A percentile compares a stretch with the other conserved stretches of the same genome.
Evolutionary conservation across 2,797 vertebrate genomes (phyloP).

Genomic region (Dendrocincla tyrannina): DNA sequence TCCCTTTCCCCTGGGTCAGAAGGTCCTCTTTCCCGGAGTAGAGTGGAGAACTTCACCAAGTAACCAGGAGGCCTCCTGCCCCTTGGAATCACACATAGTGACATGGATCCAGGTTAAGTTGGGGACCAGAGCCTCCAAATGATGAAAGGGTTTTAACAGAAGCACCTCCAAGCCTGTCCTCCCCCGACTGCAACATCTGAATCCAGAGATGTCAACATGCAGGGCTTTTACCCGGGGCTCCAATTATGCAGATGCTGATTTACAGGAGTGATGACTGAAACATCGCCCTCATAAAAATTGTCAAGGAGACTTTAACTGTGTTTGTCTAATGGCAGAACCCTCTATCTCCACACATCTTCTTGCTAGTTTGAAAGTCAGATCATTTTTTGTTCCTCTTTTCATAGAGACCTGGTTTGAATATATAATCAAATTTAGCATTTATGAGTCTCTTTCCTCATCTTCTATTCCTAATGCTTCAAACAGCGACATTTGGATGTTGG

Average conservation of each 20-base stretch:
- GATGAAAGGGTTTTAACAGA: not conserved
- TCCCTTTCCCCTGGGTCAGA: not conserved
- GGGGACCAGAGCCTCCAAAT: not conserved
- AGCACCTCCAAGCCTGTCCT: not conserved
- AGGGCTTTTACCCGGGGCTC: constrained; percentile 12
- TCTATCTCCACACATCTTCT: constrained; percentile 8
- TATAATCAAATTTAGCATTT: constrained; percentile 62
- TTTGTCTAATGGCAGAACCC: constrained; percentile 1
- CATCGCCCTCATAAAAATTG: constrained; percentile 27
- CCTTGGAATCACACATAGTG: not conserved
- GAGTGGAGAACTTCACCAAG: not conserved
- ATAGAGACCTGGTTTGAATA: constrained; percentile 54
- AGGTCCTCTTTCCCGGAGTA: not conserved
- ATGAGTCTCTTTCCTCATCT: constrained; percentile 35
- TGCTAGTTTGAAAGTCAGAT: constrained; percentile 63
- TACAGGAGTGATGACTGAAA: constrained; percentile 42
- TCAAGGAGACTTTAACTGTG: constrained; percentile 8
- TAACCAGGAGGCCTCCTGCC: not conserved
- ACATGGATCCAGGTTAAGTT: not conserved
- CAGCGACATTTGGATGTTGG: not conserved
- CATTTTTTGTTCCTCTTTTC: constrained; percentile 52
- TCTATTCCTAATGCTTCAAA: constrained; percentile 2
- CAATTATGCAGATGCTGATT: constrained; percentile 58
- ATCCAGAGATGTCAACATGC: not conserved
- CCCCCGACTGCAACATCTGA: not conserved